phyloP scores from a whole-genome alignment of 2,797 vertebrate genomes.

The Pithecia hirsuta region DNA sequence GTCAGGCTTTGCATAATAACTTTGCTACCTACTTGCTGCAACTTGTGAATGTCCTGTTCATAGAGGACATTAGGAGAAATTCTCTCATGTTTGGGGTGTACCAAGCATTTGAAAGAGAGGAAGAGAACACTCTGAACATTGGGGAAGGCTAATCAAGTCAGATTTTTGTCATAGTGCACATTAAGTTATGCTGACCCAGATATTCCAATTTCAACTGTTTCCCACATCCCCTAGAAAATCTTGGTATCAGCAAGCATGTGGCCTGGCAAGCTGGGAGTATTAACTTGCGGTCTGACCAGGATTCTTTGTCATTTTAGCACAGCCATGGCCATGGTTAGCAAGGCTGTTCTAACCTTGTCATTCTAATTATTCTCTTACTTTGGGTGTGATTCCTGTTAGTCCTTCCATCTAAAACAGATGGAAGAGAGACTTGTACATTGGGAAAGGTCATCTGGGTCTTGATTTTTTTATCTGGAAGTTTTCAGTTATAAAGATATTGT shows the following conservation, averaged over 20 bases:
- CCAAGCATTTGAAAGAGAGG: slow-evolving; percentile 9
- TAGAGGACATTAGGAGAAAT: not conserved
- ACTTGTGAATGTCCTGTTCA: not conserved
- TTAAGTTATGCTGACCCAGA: slow-evolving; percentile 67
- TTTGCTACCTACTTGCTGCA: not conserved
- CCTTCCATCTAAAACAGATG: not conserved
- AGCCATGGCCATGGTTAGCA: not conserved
- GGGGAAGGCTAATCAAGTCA: not conserved
- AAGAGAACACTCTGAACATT: slow-evolving; percentile 2
- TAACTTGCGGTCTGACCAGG: slow-evolving; percentile 48
- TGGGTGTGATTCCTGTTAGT: not conserved
- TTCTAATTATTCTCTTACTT: not conserved
- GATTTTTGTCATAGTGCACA: slow-evolving; percentile 58
- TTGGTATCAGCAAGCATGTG: slow-evolving; percentile 72
- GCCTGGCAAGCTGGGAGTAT: slow-evolving; percentile 55
- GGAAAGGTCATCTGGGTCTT: not conserved
- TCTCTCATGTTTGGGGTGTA: not conserved
- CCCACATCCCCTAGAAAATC: slow-evolving; percentile 61
- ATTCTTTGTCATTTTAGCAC: slow-evolving; percentile 40
- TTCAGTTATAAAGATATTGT: slow-evolving; percentile 3
- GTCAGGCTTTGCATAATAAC: not conserved
- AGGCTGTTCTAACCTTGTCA: not conserved
- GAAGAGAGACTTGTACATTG: not conserved
- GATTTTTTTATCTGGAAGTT: not conserved
- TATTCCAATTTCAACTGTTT: slow-evolving; percentile 62